These are phyloP conservation scores for Echinarachnius parma DNA, from an alignment of 53 echinoderm and acorn worm species.

Conservation along the genomic window DNA sequence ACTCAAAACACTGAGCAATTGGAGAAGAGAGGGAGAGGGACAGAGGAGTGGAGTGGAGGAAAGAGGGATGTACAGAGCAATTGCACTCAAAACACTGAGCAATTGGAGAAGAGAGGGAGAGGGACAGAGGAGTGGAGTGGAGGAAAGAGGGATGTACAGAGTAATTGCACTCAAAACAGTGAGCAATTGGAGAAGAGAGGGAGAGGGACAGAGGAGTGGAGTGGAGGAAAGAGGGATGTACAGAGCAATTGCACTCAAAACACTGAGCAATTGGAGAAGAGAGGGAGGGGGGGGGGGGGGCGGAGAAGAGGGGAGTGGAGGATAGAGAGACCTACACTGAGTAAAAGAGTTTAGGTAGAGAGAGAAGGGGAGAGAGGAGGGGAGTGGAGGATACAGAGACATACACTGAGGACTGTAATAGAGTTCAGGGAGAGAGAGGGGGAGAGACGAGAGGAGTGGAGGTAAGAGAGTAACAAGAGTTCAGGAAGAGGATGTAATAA, in stretches of 20 bases:
- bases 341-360: neutral
- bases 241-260: neutral
- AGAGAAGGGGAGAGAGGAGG: neutral
- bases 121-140: neutral
- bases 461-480: neutral
- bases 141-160: neutral
- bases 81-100: no score
- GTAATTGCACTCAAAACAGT: neutral
- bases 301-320: neutral
- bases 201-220: neutral
- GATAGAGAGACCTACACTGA: neutral
- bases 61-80: no score
- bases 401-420: neutral
- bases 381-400: neutral
- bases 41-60: no score
- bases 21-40: no score
- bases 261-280: neutral
- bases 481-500: neutral
- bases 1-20: no score
- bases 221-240: neutral
- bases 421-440: neutral
- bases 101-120: conserved; percentile 1
- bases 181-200: neutral
- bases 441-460: neutral
- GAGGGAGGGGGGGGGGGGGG: no score